Percentiles rank a stretch among this genome's conserved stretches.
These are phyloP conservation scores for Fissipunctia ypsillon DNA, from an alignment of 2,888 invertebrate species.

Conservation along the genomic window DNA sequence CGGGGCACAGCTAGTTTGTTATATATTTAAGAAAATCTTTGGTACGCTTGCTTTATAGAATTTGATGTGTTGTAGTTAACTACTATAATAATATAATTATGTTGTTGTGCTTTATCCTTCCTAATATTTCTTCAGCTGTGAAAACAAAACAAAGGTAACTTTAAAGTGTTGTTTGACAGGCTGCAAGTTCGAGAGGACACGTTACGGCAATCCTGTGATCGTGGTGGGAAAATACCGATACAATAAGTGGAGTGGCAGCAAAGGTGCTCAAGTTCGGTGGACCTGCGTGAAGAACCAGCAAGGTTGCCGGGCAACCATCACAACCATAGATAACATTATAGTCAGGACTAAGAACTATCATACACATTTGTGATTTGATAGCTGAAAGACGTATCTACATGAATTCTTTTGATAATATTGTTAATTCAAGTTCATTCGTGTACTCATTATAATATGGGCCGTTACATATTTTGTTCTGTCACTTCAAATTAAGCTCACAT, in stretches of 20 bases:
- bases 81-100: too few species aligned
- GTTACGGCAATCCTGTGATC: conserved; percentile 83
- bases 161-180: conserved; percentile 34
- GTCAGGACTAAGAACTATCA: conserved; percentile 68
- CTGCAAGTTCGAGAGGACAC: conserved; percentile 73
- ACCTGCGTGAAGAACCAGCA: conserved; percentile 69
- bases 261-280: conserved; percentile 70
- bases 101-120: neutral
- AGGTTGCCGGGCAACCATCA: conserved; percentile 72
- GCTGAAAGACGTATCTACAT: neutral
- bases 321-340: conserved; percentile 71
- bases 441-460: neutral
- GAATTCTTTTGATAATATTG: neutral
- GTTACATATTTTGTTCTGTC: neutral
- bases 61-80: neutral
- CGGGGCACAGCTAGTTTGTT: too few species aligned
- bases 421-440: neutral
- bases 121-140: neutral
- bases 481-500: too few species aligned
- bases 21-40: neutral
- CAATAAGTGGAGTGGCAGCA: conserved; percentile 69
- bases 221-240: conserved; percentile 72
- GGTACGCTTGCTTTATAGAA: neutral
- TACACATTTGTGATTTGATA: conserved; percentile 61
- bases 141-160: neutral